Conservation (phyloP, 2,113 vertebrate species). For the Paracanthobrama guichenoti region DNA sequence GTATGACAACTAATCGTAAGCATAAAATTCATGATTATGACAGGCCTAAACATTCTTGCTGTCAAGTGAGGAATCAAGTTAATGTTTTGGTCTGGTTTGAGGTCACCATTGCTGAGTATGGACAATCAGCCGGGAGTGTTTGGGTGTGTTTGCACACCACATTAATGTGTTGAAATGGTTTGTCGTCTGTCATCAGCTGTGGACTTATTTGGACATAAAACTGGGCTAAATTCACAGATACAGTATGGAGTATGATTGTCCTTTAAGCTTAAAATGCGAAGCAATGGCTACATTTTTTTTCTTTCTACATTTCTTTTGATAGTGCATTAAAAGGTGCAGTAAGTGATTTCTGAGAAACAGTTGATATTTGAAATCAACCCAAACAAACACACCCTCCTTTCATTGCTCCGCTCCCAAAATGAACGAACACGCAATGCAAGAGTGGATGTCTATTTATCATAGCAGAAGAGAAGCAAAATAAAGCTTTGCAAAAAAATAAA, state of each 20-base stretch:
- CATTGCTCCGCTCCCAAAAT: no score
- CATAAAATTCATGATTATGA: no score
- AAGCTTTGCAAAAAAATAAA: no score
- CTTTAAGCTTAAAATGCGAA: neutral
- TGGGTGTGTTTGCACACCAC: neutral
- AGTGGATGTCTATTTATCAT: no score
- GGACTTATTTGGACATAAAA: neutral
- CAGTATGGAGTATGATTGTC: neutral
- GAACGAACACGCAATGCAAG: no score
- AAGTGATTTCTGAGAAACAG: no score
- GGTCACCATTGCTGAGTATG: neutral
- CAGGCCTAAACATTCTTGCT: neutral
- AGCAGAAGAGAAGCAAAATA: no score
- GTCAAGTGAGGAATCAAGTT: neutral
- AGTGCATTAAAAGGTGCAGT: no score
- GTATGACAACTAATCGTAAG: no score
- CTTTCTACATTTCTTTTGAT: no score
- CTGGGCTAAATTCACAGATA: neutral
- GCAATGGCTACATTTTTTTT: neutral
- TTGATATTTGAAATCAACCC: no score
- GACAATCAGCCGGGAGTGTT: neutral
- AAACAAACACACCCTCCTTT: no score
- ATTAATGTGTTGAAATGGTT: neutral
- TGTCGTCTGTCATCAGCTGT: neutral
- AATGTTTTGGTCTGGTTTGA: neutral